phyloP scores from a whole-genome alignment of 2,888 invertebrate genomes.

The Leptinotarsa juncta region DNA sequence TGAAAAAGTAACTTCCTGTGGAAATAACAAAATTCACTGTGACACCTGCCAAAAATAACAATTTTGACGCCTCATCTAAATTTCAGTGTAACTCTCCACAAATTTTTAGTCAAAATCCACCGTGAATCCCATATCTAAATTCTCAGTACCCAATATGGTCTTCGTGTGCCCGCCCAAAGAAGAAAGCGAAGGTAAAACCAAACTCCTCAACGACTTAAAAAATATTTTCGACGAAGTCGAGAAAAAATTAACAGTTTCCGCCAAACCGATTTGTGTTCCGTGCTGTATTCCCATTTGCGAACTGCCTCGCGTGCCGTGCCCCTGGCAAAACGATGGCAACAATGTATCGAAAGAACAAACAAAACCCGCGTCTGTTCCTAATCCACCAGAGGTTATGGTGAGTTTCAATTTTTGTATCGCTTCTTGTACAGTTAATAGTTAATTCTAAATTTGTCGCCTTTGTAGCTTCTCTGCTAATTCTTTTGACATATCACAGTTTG shows the following conservation, averaged over 20 bases:
- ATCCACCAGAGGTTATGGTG: constrained; percentile 68
- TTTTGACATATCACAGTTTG: too few relatives aligned
- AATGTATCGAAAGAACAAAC: constrained; percentile 6
- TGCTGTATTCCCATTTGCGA: constrained; percentile 61
- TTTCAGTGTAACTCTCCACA: constrained; percentile 9
- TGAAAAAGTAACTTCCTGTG: neutral
- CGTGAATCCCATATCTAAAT: constrained; percentile 9
- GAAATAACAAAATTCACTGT: neutral
- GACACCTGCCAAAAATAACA: neutral
- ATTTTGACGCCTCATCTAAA: constrained; percentile 4
- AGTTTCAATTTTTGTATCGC: constrained; percentile 49
- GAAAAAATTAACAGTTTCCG: constrained; percentile 48
- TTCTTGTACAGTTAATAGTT: too few relatives aligned
- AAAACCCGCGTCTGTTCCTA: constrained; percentile 59
- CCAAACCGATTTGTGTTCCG: constrained; percentile 66
- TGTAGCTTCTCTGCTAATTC: too few relatives aligned
- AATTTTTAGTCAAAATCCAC: constrained; percentile 29
- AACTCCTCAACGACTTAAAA: constrained; percentile 55
- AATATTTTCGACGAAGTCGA: constrained; percentile 57
- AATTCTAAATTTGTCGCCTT: too few relatives aligned
- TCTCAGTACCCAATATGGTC: constrained; percentile 41
- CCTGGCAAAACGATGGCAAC: constrained; percentile 1
- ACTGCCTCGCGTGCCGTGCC: constrained; percentile 50
- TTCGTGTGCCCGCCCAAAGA: constrained; percentile 56
- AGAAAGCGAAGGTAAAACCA: constrained; percentile 53